Conservation (phyloP, 2,888 invertebrate genomes). For the Phaonia tiefii region DNA sequence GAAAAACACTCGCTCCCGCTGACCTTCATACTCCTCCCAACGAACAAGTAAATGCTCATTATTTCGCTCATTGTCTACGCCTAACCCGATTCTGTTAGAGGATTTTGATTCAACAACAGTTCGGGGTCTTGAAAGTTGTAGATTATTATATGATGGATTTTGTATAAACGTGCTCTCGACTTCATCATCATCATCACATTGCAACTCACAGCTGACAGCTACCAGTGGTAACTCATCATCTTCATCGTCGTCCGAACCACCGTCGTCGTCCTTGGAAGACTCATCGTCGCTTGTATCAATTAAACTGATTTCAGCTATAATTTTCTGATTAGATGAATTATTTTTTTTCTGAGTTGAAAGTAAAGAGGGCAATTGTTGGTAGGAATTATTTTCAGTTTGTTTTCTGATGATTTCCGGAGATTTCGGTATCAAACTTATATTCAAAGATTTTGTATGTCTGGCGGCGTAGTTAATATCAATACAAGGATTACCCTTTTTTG, state of each 20-base stretch:
- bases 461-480: conserved; percentile 43
- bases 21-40: conserved; percentile 74
- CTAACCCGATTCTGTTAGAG: neutral
- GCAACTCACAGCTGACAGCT: conserved; percentile 72
- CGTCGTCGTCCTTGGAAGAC: conserved; percentile 34
- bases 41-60: conserved; percentile 70
- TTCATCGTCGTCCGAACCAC: conserved; percentile 62
- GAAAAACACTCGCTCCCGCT: conserved; percentile 76
- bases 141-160: conserved; percentile 15
- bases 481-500: conserved; percentile 17
- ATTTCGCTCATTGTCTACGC: neutral
- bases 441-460: conserved; percentile 68
- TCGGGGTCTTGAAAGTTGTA: conserved; percentile 1
- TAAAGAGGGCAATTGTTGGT: conserved; percentile 27
- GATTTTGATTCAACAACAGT: neutral
- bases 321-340: conserved; percentile 65
- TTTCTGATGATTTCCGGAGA: conserved; percentile 49
- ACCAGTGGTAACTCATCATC: conserved; percentile 68
- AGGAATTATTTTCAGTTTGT: conserved; percentile 4
- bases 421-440: conserved; percentile 74
- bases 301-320: conserved; percentile 75
- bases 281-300: conserved; percentile 72
- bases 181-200: conserved; percentile 68
- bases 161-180: conserved; percentile 67
- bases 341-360: conserved; percentile 14